Percentiles rank a stretch among this genome's conserved stretches.
Conservation (phyloP, 1,140 invertebrate species). For the Polypedilum vanderplanki region DNA sequence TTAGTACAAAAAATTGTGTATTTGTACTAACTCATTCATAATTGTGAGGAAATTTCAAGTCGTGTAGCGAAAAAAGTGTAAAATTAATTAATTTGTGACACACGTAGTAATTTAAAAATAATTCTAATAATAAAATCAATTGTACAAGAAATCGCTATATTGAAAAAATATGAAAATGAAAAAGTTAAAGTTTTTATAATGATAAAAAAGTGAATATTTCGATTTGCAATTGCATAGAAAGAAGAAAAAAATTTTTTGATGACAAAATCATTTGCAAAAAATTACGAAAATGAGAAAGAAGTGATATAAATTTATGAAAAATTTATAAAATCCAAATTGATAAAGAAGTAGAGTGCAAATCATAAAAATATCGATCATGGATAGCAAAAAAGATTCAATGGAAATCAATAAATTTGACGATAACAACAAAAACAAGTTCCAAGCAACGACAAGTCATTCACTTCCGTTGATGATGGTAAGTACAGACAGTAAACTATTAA, state of each 20-base stretch:
- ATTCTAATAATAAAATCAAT: background rate
- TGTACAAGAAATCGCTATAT: background rate
- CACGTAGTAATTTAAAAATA: background rate
- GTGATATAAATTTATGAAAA: constrained; percentile 9
- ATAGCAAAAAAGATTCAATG: background rate
- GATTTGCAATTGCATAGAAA: background rate
- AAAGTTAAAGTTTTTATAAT: background rate
- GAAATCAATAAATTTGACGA: constrained; percentile 13
- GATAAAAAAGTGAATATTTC: background rate
- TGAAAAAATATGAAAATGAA: background rate
- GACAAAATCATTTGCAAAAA: constrained; percentile 12
- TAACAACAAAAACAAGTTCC: constrained; percentile 9
- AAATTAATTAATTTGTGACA: constrained; percentile 3
- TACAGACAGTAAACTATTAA: background rate
- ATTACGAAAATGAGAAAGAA: background rate
- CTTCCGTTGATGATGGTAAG: constrained; percentile 16
- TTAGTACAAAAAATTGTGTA: background rate
- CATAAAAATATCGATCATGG: background rate
- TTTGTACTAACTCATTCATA: background rate
- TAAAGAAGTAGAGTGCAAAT: background rate
- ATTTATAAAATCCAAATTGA: background rate
- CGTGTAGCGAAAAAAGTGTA: background rate
- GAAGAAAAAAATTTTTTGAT: constrained; percentile 3
- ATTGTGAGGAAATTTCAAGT: constrained; percentile 8
- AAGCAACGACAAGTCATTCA: background rate